phyloP scores from a whole-genome alignment of 92 coral and sea anemone species.

The Phymanthus crucifer region DNA sequence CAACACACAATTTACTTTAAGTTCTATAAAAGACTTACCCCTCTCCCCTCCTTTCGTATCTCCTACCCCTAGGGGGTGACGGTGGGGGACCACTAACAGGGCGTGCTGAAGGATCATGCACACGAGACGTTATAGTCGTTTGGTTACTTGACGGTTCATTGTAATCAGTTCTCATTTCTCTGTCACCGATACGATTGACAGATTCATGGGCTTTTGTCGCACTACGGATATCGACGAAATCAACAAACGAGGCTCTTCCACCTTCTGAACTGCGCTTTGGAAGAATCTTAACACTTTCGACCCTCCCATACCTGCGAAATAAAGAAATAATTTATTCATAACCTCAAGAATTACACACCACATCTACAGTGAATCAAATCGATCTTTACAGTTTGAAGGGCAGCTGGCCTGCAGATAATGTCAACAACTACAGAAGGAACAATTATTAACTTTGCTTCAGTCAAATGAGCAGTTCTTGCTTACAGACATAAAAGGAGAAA shows the following conservation, averaged over 20 bases:
- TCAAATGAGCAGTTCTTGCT: slow-evolving; percentile 15
- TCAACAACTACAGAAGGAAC: neutral
- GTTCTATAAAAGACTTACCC: slow-evolving; percentile 77
- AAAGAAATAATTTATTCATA: slow-evolving; percentile 5
- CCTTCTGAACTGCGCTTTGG: slow-evolving; percentile 97
- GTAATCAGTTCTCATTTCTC: slow-evolving; percentile 95
- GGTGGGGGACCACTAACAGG: slow-evolving; percentile 55
- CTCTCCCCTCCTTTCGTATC: slow-evolving; percentile 89
- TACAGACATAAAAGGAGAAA: neutral
- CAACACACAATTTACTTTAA: neutral
- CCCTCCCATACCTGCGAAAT: slow-evolving; percentile 84
- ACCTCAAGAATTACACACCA: neutral
- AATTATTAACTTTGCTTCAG: neutral
- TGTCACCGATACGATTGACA: slow-evolving; percentile 91
- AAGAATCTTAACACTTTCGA: slow-evolving; percentile 91
- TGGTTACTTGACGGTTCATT: slow-evolving; percentile 90
- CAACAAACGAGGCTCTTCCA: slow-evolving; percentile 97
- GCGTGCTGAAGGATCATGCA: slow-evolving; percentile 61
- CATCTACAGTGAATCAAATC: neutral
- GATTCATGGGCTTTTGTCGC: slow-evolving; percentile 99
- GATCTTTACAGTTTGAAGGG: neutral
- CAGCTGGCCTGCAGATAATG: slow-evolving; percentile 11
- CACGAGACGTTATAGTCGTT: slow-evolving; percentile 66
- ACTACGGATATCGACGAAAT: slow-evolving; percentile 97
- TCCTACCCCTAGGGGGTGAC: slow-evolving; percentile 78